Evolutionary conservation across 1,140 invertebrate genomes (phyloP), one percentile per base, ranked within the genome.

Genomic region (Tyrophagus putrescentiae): DNA sequence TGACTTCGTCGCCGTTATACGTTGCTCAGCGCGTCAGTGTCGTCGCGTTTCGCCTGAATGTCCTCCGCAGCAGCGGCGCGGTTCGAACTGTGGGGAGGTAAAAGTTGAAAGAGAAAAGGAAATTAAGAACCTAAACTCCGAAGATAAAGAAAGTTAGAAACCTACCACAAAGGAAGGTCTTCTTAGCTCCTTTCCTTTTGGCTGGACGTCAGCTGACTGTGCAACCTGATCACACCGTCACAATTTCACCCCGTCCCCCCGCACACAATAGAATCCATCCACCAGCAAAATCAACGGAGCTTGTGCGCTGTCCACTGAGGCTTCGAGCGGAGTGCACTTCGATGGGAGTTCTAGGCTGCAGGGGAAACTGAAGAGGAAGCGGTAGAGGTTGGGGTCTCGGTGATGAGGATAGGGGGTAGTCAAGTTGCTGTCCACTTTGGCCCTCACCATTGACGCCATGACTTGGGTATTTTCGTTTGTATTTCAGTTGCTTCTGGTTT

Each of bases 51-150:
- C n/a, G n/a, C 63, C 29, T 52, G 60, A n/a, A 62, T 60, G 39
- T 67, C 65, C 57, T 66, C 66, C 9, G 68, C 65, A 23, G n/a
- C n/a, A 73, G 65, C 7, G 75, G 71, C 0, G 84, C 65, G 75
- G 79, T 77, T 34, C 78, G 64, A 1, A 90, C 83, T 2, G n/a
- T 16, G 31, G n/a, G 9, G 36, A 54, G 36, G 21, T 48, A 48
- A 48, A 48, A 21, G 9, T 48, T 42, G 6, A 42, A 42, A 42
- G 6, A 42, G 2, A 42, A 5, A 42, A 5, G 25, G 25, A 42
- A n/a, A n/a, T n/a, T 5, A 4, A 42, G 25, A 42, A 21, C 41
- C 18, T 3, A 2, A 42, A 21, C 41, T 4, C 18, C 3, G 41
- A 5, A 21, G 5, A 16, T 16, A 54, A 18, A 33, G 1, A n/a